Conservation (phyloP, 1,140 invertebrate genomes). For the Diorhabda sublineata region DNA sequence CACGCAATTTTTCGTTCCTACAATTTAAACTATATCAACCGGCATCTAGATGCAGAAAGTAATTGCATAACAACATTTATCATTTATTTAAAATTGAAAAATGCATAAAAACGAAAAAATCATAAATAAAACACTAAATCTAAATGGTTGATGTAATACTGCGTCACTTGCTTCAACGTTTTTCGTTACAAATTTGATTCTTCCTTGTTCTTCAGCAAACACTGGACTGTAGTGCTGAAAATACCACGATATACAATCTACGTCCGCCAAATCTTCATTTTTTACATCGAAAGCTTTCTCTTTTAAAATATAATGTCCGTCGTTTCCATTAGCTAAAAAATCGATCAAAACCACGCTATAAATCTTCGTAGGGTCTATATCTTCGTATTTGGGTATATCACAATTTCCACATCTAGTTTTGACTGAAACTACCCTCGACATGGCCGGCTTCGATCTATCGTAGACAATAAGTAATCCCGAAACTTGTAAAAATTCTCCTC, state of each 20-base stretch:
- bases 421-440: constrained; percentile 50
- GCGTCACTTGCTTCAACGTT: neutral
- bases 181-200: constrained; percentile 35
- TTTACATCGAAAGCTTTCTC: constrained; percentile 38
- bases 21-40: too few species aligned
- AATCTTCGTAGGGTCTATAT: constrained; percentile 44
- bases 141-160: neutral
- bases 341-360: constrained; percentile 52
- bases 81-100: too few species aligned
- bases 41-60: too few species aligned
- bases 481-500: constrained; percentile 59
- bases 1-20: too few species aligned
- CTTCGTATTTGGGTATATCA: constrained; percentile 47
- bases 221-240: constrained; percentile 46
- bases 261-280: constrained; percentile 45
- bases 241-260: constrained; percentile 46
- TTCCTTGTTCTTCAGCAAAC: constrained; percentile 47
- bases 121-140: neutral
- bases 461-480: constrained; percentile 56
- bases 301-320: constrained; percentile 50
- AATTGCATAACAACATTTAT: too few species aligned
- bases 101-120: too few species aligned
- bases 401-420: constrained; percentile 53
- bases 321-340: constrained; percentile 51
- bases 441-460: constrained; percentile 50